Evolutionary conservation across 2,797 vertebrate species (phyloP), one percentile per base, ranked within the genome.

Genomic region (Mergus octosetaceus): DNA sequence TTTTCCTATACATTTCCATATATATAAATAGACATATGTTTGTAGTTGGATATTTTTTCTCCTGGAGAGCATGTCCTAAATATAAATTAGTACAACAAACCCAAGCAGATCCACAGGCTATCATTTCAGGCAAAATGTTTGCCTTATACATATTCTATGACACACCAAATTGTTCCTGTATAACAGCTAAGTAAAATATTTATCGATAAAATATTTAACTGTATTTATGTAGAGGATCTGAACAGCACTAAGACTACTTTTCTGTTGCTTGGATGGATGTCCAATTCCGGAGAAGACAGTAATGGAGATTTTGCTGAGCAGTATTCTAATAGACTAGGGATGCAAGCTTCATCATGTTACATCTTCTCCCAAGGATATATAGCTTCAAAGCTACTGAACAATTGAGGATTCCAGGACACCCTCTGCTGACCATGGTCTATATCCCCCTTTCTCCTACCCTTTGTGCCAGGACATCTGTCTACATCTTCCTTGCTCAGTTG

Each of bases 201-300:
- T 92, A 89, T 87, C 71, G 80, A 94, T 96, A 75, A 94, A 96
- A 95, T 90, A 93, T 90, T 96, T 85, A 94, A 85, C 47, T 56
- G 36, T 69, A 69, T 95, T 94, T 90, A 85, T 93, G 74, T 72
- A 72, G 54, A 89, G 15, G 8, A 65, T 85, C 60, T 88, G 54
- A 93, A 87, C 28, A 60, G 34, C 68, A 85, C 49, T 74, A 87
- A 80, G 54, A 74, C 32, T 75, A 71, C 25, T 53, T 72, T 90
- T 87, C 77, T 89, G 51, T 51, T 45, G 54, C 54, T 27, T 10
- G 38, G 25, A 16, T 77, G 57, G 56, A 12, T 81, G 39, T 60
- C 43, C 19, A 70, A 60, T 11, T 41, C 34, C 51, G 45, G 27
- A 87, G 61, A 73, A 51, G 45, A 61, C n/a, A 70, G 14, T 11